These are phyloP conservation scores for Oncorhynchus tshawytscha DNA, from an alignment of 2,113 vertebrate species.

Conservation along the genomic window DNA sequence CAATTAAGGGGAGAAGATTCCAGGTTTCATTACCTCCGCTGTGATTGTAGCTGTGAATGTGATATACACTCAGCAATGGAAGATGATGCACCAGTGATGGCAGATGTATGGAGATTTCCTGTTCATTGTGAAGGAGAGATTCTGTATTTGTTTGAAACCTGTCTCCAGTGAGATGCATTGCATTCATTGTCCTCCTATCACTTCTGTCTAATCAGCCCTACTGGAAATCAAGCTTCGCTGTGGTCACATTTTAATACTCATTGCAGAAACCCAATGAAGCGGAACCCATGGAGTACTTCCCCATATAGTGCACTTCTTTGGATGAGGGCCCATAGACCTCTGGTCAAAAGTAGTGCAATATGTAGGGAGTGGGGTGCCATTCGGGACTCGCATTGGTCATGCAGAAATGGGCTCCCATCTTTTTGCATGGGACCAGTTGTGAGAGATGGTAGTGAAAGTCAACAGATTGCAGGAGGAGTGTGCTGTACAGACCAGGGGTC, in stretches of 20 bases:
- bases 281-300: conserved; percentile 7
- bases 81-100: not conserved
- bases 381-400: not conserved
- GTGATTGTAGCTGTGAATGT: conserved; percentile 15
- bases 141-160: not conserved
- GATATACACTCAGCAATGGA: conserved; percentile 4
- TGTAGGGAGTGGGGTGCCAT: not conserved
- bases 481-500: conserved; percentile 2
- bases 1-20: conserved; percentile 35
- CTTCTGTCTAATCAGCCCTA: not conserved
- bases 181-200: conserved; percentile 2
- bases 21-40: conserved; percentile 15
- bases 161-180: not conserved
- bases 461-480: conserved; percentile 49
- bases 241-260: conserved; percentile 16
- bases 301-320: too few relatives aligned
- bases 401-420: conserved; percentile 10
- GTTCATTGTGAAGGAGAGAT: not conserved
- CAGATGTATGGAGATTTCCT: conserved; percentile 20
- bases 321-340: too few relatives aligned
- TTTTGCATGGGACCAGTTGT: conserved; percentile 36
- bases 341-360: too few relatives aligned
- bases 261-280: conserved; percentile 29
- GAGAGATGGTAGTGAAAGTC: conserved; percentile 38
- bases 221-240: conserved; percentile 11